A percentile compares a stretch with the other conserved stretches of the same genome.
phyloP scores from a whole-genome alignment of 2,888 invertebrate genomes.

The Idaea straminata region DNA sequence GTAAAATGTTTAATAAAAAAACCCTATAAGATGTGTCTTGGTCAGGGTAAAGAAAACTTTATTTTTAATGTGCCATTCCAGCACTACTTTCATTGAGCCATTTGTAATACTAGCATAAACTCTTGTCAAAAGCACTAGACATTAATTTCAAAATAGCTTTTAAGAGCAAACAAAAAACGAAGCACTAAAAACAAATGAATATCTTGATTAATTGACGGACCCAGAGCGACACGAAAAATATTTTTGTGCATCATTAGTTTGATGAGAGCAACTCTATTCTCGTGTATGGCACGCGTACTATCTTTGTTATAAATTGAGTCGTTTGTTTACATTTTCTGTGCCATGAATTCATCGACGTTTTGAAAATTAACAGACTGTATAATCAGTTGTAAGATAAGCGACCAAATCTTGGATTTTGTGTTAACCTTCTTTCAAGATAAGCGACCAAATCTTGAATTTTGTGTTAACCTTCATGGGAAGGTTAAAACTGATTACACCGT shows the following conservation, averaged over 20 bases:
- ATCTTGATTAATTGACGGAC: conserved; percentile 71
- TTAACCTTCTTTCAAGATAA: too few species aligned
- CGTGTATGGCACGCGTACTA: conserved; percentile 32
- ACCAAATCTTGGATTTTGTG: not conserved
- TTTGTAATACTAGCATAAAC: too few species aligned
- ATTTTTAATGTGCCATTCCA: too few species aligned
- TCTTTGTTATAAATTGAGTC: conserved; percentile 31
- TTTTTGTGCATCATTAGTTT: conserved; percentile 75
- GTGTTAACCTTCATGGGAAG: too few species aligned
- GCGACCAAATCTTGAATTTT: too few species aligned
- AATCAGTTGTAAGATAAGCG: not conserved
- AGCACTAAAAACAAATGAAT: conserved; percentile 44
- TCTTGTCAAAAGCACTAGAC: too few species aligned
- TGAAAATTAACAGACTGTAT: not conserved
- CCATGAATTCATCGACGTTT: conserved; percentile 13
- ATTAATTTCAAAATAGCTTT: conserved; percentile 45
- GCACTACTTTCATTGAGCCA: too few species aligned
- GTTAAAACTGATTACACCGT: too few species aligned
- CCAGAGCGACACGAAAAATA: conserved; percentile 73
- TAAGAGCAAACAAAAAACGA: conserved; percentile 42
- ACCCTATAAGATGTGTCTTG: too few species aligned
- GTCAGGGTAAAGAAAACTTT: too few species aligned
- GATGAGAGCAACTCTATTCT: conserved; percentile 40
- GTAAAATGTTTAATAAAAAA: too few species aligned
- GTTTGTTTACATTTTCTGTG: conserved; percentile 24